Percentiles rank a stretch among this genome's conserved stretches.
Conservation (phyloP, 2,113 vertebrate species). For the Elephas maximus region DNA sequence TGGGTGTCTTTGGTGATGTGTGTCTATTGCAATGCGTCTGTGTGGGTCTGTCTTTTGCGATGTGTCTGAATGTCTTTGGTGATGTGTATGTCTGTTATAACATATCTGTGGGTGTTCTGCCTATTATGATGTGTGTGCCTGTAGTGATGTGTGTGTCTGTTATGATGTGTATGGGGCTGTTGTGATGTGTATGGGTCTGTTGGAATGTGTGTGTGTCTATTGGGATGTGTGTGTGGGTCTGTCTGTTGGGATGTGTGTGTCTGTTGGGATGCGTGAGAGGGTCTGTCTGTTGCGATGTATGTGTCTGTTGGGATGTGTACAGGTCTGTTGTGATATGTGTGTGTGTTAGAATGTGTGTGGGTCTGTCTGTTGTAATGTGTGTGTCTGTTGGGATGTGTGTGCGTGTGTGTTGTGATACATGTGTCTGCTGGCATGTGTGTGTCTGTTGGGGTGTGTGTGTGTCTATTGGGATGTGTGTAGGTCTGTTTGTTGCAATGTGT, state of each 20-base stretch:
- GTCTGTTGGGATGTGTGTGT: not conserved
- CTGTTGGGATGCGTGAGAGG: not conserved
- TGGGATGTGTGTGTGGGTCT: no score
- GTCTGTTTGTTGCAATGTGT: not conserved
- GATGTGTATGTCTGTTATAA: not conserved
- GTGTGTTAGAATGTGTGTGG: not conserved
- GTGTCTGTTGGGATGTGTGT: not conserved
- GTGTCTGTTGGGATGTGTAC: not conserved
- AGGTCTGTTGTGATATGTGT: no score
- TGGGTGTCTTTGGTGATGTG: not conserved
- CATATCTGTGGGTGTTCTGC: no score
- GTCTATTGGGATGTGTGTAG: not conserved
- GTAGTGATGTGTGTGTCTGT: not conserved
- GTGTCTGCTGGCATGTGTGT: no score
- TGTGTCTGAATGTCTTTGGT: not conserved
- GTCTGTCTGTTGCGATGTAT: not conserved
- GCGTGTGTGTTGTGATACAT: not conserved
- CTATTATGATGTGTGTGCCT: not conserved
- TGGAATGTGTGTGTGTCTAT: not conserved
- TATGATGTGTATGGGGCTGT: not conserved
- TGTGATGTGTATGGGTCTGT: not conserved
- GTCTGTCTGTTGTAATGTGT: not conserved
- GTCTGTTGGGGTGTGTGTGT: not conserved
- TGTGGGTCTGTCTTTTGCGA: not conserved
- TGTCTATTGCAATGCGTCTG: not conserved